Conservation (phyloP, 1,140 invertebrate genomes). For the Megalonaias nervosa region DNA sequence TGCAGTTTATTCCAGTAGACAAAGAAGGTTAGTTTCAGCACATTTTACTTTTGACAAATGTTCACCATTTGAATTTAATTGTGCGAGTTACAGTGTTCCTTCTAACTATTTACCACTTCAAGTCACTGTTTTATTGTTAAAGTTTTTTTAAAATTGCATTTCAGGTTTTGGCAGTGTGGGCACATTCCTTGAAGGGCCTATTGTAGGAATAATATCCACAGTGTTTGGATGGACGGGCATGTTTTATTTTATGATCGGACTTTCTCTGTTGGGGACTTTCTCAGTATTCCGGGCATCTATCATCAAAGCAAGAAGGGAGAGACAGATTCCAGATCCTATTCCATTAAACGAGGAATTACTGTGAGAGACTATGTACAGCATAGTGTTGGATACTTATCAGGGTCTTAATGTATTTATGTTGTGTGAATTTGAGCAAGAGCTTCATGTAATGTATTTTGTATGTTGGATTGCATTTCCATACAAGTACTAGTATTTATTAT, state of each 20-base stretch:
- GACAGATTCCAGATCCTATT: constrained; percentile 29
- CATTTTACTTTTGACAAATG: not conserved
- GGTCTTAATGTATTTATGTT: no score
- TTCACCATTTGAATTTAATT: not conserved
- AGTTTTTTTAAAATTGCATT: constrained; percentile 24
- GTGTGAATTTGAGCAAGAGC: no score
- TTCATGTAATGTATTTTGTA: no score
- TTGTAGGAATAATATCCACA: constrained; percentile 72
- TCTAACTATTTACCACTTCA: not conserved
- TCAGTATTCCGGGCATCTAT: constrained; percentile 63
- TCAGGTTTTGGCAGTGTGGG: constrained; percentile 74
- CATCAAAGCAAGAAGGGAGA: constrained; percentile 20
- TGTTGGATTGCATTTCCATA: no score
- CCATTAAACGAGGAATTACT: constrained; percentile 20
- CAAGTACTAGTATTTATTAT: no score
- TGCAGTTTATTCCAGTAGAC: no score
- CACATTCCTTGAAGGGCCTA: constrained; percentile 74
- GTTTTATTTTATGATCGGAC: constrained; percentile 72
- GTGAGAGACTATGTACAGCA: not conserved
- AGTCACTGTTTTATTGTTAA: not conserved
- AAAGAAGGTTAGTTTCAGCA: no score
- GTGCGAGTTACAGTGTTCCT: not conserved
- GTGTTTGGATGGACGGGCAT: constrained; percentile 74
- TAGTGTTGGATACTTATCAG: no score
- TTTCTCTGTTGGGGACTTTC: constrained; percentile 68